Base-by-base conservation (phyloP, 2,797 vertebrate genomes). In the Gadopsis bispinosus region DNA sequence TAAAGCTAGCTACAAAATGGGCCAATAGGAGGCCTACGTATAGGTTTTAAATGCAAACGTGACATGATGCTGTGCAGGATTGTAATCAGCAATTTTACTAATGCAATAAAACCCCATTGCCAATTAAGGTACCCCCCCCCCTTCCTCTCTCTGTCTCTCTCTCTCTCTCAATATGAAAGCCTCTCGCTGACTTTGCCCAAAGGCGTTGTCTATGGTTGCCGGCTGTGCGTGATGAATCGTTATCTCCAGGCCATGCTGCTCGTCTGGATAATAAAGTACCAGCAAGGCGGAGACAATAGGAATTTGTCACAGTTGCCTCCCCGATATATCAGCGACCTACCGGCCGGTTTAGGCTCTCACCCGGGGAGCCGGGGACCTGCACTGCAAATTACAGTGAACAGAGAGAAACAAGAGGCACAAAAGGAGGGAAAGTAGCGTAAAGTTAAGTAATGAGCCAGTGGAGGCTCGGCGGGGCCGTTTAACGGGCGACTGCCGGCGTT, bases 241-340 rank as follows among this genome's bases (percentile, higher is more conserved):
- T 94, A 87, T 94, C 95, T 94, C 78, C 92, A 88, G 94, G 95
- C 95, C 78, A 90, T 88, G 91, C 66, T 80, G 90, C 93, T 92
- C 89, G 91, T 93, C 90, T 91, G 93, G 90, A 93, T 96, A 95
- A 96, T 95, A 96, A 95, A 96, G 94, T 94, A 95, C 87, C 92
- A 88, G 93, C 92, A 94, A 95, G 91, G 84, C 91, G 91, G 91
- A 95, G 94, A 96, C 95, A 95, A 95, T 94, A 91, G 91, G 91
- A 95, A 95, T 96, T 94, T 95, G 94, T 96, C 95, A 95, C 93
- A 92, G 94, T 91, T 91, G 91, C 90, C 88, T 87, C 88, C 81
- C 69, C 86, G 81, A 89, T 93, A 89, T 92, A 89, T 92, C 89
- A 89, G 92, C 91, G 93, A 93, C 92, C 93, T 83, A 69, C 78